Evolutionary conservation across 2,888 invertebrate genomes (phyloP).

Genomic region (Chrysopilus asiliformis): DNA sequence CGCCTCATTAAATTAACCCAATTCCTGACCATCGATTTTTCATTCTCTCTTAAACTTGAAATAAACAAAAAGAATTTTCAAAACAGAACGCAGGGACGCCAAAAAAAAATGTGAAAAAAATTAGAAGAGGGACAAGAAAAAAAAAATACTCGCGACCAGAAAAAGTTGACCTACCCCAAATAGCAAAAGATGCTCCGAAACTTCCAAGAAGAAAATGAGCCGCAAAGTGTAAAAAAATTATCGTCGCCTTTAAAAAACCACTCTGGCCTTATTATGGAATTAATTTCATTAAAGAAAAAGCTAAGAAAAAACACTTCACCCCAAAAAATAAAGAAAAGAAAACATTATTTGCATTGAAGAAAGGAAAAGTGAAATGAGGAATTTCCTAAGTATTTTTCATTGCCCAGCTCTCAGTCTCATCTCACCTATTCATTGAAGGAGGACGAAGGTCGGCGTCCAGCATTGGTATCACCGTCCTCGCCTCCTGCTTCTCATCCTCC

Average conservation of each 20-base stretch:
- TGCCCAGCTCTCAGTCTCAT: constrained; percentile 6
- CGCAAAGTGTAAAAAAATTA: constrained; percentile 14
- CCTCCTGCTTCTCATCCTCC: constrained; percentile 5
- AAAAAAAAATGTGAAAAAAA: constrained; percentile 6
- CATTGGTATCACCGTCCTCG: neutral
- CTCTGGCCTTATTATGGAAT: constrained; percentile 12
- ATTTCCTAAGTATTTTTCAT: constrained; percentile 10
- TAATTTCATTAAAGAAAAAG: constrained; percentile 14
- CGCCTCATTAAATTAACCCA: constrained; percentile 14
- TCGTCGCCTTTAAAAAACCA: constrained; percentile 12
- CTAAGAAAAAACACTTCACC: too few species aligned
- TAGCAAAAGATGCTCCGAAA: neutral
- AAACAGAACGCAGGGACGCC: constrained; percentile 7
- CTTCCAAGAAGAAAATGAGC: constrained; percentile 10
- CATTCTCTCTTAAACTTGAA: constrained; percentile 9
- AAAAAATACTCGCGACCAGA: too few species aligned
- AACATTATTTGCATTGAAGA: too few species aligned
- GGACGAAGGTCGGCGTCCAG: constrained; percentile 7
- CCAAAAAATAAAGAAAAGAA: too few species aligned
- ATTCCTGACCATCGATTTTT: constrained; percentile 14
- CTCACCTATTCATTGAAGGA: too few species aligned
- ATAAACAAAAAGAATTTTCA: constrained; percentile 9
- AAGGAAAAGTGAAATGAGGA: constrained; percentile 13
- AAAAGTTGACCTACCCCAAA: constrained; percentile 12
- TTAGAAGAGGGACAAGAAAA: too few species aligned